Evolutionary conservation across 2,113 vertebrate genomes (phyloP), one percentile per base, ranked within the genome.

Genomic region (Dendropsophus ebraccatus): DNA sequence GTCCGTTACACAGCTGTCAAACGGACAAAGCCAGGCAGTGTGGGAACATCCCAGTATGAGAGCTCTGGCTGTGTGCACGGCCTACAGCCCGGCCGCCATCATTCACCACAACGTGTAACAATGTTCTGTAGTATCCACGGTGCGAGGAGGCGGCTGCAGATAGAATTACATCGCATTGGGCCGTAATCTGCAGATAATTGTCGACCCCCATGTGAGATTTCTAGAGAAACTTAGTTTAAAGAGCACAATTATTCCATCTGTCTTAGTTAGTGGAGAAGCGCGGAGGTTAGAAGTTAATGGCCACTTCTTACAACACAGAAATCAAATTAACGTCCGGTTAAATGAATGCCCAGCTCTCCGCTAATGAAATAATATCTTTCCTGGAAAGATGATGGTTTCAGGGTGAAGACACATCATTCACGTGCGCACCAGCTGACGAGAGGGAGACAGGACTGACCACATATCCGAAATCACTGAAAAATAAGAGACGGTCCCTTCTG

Each of bases 301-400:
- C 41, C 72, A 74, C 37, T 74, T 74, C 72, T 74, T 49, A 41
- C 41, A 49, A 74, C 21, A 47, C 32, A n/a, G 21, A 73, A 74
- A 74, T 74, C 1, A 49, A 74, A 74, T 74, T 74, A 74, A 45
- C 30, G 41, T 37, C 67, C 2, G 17, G 35, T 9, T 41, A 41
- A 70, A 70, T 70, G 35, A 70, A 70, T 70, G 35, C 13, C n/a
- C 41, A 49, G 72, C 25, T 25, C 72, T 25, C 11, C 45, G 21
- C 41, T 73, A 74, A 45, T 25, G 45, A 74, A 49, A 74, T 70
- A 21, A 70, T 47, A 45, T 74, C 72, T 49, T 74, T 49, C 72
- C 17, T 47, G 41, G 41, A 70, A 70, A 70, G 32, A 70, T 21
- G 19, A 41, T 35, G 37, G 5, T 37, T 23, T 19, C 23, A 41